phyloP scores from a whole-genome alignment of 1,140 invertebrate species.

The Diachasma alloeum region DNA sequence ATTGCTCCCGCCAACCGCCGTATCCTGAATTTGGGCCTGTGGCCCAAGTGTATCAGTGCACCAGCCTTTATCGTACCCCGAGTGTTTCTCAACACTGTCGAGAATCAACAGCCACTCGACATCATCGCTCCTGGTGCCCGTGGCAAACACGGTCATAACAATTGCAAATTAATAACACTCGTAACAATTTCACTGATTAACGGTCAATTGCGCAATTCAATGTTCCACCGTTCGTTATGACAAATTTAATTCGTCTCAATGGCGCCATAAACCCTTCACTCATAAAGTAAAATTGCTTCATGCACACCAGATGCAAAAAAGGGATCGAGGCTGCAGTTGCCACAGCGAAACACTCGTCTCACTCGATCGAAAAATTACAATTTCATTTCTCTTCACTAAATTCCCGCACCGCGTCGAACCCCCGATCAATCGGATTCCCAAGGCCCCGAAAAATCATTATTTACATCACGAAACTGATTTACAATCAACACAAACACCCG shows the following conservation, averaged over 20 bases:
- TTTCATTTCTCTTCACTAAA: not conserved
- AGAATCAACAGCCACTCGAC: slow-evolving; percentile 44
- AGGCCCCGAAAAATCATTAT: not conserved
- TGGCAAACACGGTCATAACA: slow-evolving; percentile 51
- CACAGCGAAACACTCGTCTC: too few species aligned
- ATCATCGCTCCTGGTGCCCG: slow-evolving; percentile 45
- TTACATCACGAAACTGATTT: not conserved
- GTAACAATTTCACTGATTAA: not conserved
- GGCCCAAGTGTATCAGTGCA: slow-evolving; percentile 19
- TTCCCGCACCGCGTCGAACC: too few species aligned
- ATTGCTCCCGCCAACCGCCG: slow-evolving; percentile 33
- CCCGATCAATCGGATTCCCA: too few species aligned
- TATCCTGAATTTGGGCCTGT: slow-evolving; percentile 34
- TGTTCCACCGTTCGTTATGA: too few species aligned
- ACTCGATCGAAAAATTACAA: slow-evolving; percentile 6
- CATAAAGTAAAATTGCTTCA: too few species aligned
- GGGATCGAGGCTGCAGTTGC: too few species aligned
- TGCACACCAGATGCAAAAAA: too few species aligned
- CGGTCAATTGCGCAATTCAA: slow-evolving; percentile 30
- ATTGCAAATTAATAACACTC: slow-evolving; percentile 11
- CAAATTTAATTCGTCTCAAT: too few species aligned
- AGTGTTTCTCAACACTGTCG: slow-evolving; percentile 28
- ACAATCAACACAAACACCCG: slow-evolving; percentile 15
- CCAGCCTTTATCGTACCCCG: not conserved
- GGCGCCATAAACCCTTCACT: too few species aligned